Evolutionary conservation across 2,888 invertebrate species (phyloP).

Genomic region (Chrysina gloriosa): DNA sequence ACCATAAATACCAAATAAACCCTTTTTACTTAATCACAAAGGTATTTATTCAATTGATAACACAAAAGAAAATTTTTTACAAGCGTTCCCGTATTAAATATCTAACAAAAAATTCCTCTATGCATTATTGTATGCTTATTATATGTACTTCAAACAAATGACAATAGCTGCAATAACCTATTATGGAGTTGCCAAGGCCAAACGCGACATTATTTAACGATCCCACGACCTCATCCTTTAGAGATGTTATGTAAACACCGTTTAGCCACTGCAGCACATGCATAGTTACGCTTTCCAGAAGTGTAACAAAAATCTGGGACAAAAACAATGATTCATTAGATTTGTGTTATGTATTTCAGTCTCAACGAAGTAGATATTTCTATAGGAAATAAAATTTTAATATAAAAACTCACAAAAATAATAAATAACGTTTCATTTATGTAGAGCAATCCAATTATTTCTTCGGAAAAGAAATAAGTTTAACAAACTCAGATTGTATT

Average conservation of each 20-base stretch:
- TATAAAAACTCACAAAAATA: no score
- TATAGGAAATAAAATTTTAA: no score
- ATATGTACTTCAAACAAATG: slow-evolving; percentile 5
- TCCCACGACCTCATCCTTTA: slow-evolving; percentile 27
- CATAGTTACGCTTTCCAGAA: neutral
- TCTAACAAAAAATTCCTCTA: neutral
- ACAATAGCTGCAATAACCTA: slow-evolving; percentile 12
- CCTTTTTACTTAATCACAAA: neutral
- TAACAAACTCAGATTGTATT: no score
- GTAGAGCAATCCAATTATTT: no score
- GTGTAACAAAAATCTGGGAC: neutral
- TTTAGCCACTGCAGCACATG: neutral
- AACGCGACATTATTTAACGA: slow-evolving; percentile 21
- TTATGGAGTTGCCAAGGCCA: slow-evolving; percentile 21
- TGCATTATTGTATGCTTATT: no score
- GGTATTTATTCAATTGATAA: no score
- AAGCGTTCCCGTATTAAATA: no score
- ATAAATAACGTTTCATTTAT: no score
- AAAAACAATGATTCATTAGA: neutral
- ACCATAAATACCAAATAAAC: no score
- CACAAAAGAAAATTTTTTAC: no score
- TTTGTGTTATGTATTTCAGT: neutral
- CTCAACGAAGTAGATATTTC: neutral
- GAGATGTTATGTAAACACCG: slow-evolving; percentile 3
- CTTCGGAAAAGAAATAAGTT: no score